Base-by-base conservation (phyloP, 2,888 invertebrate species). In the Netelia inedita region DNA sequence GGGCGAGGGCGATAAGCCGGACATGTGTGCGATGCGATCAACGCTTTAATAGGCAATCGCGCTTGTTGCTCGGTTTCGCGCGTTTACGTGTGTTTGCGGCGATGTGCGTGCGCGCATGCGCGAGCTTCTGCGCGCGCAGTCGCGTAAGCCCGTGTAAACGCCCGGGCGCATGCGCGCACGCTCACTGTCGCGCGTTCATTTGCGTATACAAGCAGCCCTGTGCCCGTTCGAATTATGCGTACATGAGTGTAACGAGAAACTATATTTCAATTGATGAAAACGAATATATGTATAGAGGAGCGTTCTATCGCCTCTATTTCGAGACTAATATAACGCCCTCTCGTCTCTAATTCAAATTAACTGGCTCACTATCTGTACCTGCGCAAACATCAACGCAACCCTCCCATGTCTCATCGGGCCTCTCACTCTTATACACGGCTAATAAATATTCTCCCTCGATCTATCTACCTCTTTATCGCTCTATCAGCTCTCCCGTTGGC, bases 341-440 rank as follows among this genome's bases (percentile, higher is more conserved):
- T 59, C 80, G 43, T 53, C 82, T 85, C 85, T 82, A 82, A 85
- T 82, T 82, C 85, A 85, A 81, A 82, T 85, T 85, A 85, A 85
- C 85, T 74, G 71, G 57, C 66, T 79, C 53, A 65, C 59, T 79
- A 79, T 82, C 81, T 79, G 55, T 65, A 69, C 76, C 59, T 74
- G 69, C 59, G 53, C 43, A 72, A 68, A 35, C 75, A 65, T 78
- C 65, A 21, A 69, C 74, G 23, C 63, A 23, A 50, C n/a, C 59
- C 35, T 28, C 46, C 46, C 50, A 9, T n/a, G 43, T 55, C 9
- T 21, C 57, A 10, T 53, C 53, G 28, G 28, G 2, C 63, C 59
- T 63, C 63, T 63, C 61, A 8, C 63, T 79, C 53, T 63, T 55
- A 55, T 55, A 5, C 28, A 6, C 28, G n/a, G 55, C 55, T 55